Base-by-base conservation (phyloP, 2,888 invertebrate genomes). In the Standfussiana lucernea region DNA sequence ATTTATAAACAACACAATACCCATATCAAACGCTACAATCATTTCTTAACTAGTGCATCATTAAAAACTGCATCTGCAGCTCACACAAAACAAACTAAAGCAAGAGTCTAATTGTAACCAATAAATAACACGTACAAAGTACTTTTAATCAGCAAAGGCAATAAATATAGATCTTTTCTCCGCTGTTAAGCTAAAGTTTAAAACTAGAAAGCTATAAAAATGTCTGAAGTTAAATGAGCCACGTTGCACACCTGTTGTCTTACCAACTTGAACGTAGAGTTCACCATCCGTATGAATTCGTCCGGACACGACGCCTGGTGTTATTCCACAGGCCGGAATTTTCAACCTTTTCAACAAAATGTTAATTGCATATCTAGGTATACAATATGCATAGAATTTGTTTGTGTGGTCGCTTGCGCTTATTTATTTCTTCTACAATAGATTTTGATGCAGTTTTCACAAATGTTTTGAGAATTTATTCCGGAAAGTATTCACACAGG, bases 141-240 rank as follows among this genome's bases (percentile, higher is more conserved):
- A 42, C 70, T 76, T 82, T 79, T 86, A 85, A 86, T 85, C 67
- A 85, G 74, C n/a, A 35, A 40, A 50, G 40, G 75, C 75, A 56
- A 85, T 88, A 87, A 87, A 87, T 87, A 87, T 64, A 73, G 47
- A 56, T 64, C 68, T 85, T 64, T 74, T 75, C 78, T 78, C 77
- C 65, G 42, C 50, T 40, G 61, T n/a, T 53, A 65, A 79, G 73
- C 62, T 37, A n/a, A 80, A 83, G 86, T 88, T 80, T 77, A 53
- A 62, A 82, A 86, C 76, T 78, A 80, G 82, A 75, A 80, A 79
- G 84, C 88, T 73, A 87, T 91, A 90, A 91, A 90, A 89, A 87
- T 84, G 88, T 90, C 88, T 74, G 59, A 91, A 91, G 90, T 92
- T 89, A 89, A 91, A 91, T 90, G 90, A 91, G 86, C 76, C 87